Conservation (phyloP, 2,888 invertebrate genomes). For the Phlogophora meticulosa region DNA sequence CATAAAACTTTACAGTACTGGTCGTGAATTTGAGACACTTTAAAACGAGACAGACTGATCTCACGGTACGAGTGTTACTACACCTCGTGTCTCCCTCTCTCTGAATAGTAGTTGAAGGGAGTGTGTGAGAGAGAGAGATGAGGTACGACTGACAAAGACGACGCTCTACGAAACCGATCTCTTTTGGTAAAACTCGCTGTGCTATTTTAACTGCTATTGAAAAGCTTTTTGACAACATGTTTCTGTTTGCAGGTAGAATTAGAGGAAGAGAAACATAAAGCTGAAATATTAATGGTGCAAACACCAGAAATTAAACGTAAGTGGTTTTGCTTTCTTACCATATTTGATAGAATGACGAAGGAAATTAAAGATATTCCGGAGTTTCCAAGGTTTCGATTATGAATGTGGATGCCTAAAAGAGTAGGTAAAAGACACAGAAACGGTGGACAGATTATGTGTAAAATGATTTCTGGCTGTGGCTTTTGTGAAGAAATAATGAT, state of each 20-base stretch:
- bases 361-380: neutral
- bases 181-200: neutral
- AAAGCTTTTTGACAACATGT: neutral
- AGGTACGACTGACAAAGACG: no score
- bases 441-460: neutral
- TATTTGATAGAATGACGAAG: neutral
- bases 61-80: no score
- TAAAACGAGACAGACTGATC: no score
- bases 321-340: constrained; percentile 30
- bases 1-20: no score
- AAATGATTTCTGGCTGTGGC: neutral
- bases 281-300: constrained; percentile 78
- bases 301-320: constrained; percentile 87
- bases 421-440: no score
- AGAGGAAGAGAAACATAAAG: constrained; percentile 83
- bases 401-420: no score
- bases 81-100: no score
- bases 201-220: neutral
- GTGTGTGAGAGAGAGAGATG: neutral
- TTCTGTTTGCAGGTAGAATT: constrained; percentile 78
- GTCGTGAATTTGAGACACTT: neutral
- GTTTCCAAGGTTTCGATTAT: neutral
- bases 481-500: no score
- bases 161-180: neutral
- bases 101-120: no score